phyloP scores from a whole-genome alignment of 2,113 vertebrate genomes.

The Lagopus muta region DNA sequence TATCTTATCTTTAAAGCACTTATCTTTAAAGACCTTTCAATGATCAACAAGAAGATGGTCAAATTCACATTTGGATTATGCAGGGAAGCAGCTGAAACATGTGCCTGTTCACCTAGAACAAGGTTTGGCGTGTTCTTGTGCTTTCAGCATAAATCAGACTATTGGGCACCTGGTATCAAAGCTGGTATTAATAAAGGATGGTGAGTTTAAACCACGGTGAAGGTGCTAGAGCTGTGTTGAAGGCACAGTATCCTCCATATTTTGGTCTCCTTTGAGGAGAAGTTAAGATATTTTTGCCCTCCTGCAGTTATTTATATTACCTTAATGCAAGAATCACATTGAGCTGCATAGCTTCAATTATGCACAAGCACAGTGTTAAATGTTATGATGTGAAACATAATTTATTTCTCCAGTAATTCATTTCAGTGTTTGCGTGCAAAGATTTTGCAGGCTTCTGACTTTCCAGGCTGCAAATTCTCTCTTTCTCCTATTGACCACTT shows the following conservation, averaged over 20 bases:
- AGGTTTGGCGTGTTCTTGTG: background rate
- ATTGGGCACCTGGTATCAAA: background rate
- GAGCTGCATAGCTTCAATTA: conserved; percentile 63
- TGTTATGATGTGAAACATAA: conserved; percentile 75
- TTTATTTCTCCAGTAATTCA: conserved; percentile 78
- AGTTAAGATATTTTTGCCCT: background rate
- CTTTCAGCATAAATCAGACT: background rate
- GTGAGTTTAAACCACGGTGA: background rate
- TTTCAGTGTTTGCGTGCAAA: conserved; percentile 69
- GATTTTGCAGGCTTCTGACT: conserved; percentile 74
- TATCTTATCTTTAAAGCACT: background rate
- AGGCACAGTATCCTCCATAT: background rate
- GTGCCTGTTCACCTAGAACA: background rate
- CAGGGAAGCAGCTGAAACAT: background rate
- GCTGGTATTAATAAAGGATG: background rate
- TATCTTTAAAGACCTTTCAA: background rate
- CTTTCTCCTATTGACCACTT: conserved; percentile 87
- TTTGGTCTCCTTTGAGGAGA: conserved; percentile 27
- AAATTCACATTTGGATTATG: background rate
- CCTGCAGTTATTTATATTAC: conserved; percentile 65
- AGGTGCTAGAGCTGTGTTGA: background rate
- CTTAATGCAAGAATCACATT: conserved; percentile 68
- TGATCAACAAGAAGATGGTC: background rate
- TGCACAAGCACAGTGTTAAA: conserved; percentile 69
- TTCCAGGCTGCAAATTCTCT: conserved; percentile 80